phyloP scores from a whole-genome alignment of 2,888 invertebrate genomes.

The Ecliptopera silaceata region DNA sequence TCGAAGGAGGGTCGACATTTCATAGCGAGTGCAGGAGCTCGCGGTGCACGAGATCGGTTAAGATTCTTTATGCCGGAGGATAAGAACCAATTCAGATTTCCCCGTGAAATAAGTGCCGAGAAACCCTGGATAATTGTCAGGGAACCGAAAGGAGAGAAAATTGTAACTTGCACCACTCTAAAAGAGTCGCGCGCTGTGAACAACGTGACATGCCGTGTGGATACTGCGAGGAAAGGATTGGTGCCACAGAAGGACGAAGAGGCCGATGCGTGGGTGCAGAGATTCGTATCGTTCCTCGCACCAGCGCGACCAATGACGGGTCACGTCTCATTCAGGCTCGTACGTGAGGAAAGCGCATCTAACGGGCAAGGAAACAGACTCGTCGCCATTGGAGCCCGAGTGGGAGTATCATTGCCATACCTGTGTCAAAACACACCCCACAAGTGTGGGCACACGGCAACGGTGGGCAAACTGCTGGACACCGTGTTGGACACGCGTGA shows the following conservation, averaged over 20 bases:
- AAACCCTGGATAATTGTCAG: slow-evolving; percentile 91
- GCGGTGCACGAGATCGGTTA: slow-evolving; percentile 88
- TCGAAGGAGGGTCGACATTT: slow-evolving; percentile 85
- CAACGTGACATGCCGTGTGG: slow-evolving; percentile 90
- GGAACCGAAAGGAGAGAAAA: slow-evolving; percentile 89
- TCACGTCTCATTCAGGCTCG: slow-evolving; percentile 90
- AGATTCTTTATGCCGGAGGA: slow-evolving; percentile 87
- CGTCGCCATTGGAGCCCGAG: slow-evolving; percentile 85
- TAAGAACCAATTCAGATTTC: slow-evolving; percentile 85
- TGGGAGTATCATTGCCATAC: slow-evolving; percentile 91
- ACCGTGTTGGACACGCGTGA: slow-evolving; percentile 90
- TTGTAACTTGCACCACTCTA: slow-evolving; percentile 91
- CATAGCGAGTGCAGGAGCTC: slow-evolving; percentile 89
- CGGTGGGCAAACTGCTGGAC: slow-evolving; percentile 85
- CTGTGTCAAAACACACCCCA: slow-evolving; percentile 87
- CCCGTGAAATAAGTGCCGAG: slow-evolving; percentile 87
- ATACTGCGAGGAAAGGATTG: slow-evolving; percentile 85
- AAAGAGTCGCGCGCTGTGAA: slow-evolving; percentile 90
- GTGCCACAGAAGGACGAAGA: slow-evolving; percentile 87
- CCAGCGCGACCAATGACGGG: slow-evolving; percentile 88
- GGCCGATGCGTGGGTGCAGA: slow-evolving; percentile 88
- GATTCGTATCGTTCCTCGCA: slow-evolving; percentile 86
- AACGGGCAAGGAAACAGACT: slow-evolving; percentile 68
- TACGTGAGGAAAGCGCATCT: slow-evolving; percentile 81
- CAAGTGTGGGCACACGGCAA: slow-evolving; percentile 84